Conservation (phyloP, 1,140 invertebrate species). For the Eriocheir sinensis region DNA sequence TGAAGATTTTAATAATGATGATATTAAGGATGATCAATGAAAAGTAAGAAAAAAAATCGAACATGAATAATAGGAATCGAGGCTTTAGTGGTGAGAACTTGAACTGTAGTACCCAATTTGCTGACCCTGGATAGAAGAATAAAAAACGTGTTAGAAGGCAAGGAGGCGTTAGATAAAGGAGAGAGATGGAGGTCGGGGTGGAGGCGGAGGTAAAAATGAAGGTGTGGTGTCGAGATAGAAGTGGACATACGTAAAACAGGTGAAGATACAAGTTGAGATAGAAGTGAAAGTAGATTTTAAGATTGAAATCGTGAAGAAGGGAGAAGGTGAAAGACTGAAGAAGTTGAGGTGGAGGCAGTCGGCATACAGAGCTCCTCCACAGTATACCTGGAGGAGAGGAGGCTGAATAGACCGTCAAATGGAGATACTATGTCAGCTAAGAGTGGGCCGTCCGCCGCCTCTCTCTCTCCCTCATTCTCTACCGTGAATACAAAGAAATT, state of each 20-base stretch:
- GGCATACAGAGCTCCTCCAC: not conserved
- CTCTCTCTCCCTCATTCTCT: not conserved
- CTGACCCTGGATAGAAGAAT: too few species aligned
- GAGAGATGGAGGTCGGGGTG: not conserved
- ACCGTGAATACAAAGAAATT: constrained; percentile 3
- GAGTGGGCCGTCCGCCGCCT: not conserved
- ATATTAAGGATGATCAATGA: too few species aligned
- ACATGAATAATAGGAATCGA: too few species aligned
- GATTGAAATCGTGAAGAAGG: not conserved
- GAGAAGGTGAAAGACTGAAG: not conserved
- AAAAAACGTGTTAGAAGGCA: too few species aligned
- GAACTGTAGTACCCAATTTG: too few species aligned
- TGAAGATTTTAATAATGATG: too few species aligned
- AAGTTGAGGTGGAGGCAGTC: not conserved
- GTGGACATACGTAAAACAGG: too few species aligned
- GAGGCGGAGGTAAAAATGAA: not conserved
- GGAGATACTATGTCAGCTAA: not conserved
- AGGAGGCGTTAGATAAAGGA: not conserved
- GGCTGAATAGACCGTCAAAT: not conserved
- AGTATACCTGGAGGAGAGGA: not conserved
- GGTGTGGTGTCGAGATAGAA: not conserved
- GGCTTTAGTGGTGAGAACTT: too few species aligned
- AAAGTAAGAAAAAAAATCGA: too few species aligned
- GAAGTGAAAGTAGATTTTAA: too few species aligned
- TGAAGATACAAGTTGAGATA: too few species aligned